These are phyloP conservation scores for Myripristis jacobus DNA, from an alignment of 2,797 vertebrate genomes.

Conservation along the genomic window DNA sequence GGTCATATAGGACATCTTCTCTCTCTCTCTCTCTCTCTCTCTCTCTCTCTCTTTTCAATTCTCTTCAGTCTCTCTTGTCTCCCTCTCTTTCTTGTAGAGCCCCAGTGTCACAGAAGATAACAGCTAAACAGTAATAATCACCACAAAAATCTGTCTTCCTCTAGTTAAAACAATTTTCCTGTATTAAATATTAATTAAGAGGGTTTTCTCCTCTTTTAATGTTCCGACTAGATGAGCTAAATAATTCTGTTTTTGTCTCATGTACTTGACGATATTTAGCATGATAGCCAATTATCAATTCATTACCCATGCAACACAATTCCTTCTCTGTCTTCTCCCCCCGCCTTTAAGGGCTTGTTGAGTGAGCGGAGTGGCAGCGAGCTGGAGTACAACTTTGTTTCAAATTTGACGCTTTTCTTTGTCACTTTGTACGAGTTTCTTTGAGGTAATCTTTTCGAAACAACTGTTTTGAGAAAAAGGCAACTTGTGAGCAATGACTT, in stretches of 20 bases:
- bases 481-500: neutral
- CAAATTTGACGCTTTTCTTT: conserved; percentile 44
- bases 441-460: neutral
- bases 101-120: conserved; percentile 26
- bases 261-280: conserved; percentile 61
- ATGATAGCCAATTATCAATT: conserved; percentile 68
- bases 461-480: neutral
- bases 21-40: neutral
- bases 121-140: conserved; percentile 41
- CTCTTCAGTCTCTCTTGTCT: conserved; percentile 10
- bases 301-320: conserved; percentile 57
- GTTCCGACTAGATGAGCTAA: conserved; percentile 53
- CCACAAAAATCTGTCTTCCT: conserved; percentile 11
- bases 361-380: conserved; percentile 65
- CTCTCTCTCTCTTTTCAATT: neutral
- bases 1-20: conserved; percentile 1
- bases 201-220: conserved; percentile 58
- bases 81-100: conserved; percentile 7
- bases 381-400: conserved; percentile 54
- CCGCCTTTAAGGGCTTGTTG: conserved; percentile 57
- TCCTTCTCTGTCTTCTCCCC: conserved; percentile 36
- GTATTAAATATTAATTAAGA: conserved; percentile 68
- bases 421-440: conserved; percentile 41
- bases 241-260: conserved; percentile 67
- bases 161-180: conserved; percentile 23